A percentile compares a stretch with the other conserved stretches of the same genome.
These are phyloP conservation scores for Bubo bubo DNA, from an alignment of 2,113 vertebrate species.

Conservation along the genomic window DNA sequence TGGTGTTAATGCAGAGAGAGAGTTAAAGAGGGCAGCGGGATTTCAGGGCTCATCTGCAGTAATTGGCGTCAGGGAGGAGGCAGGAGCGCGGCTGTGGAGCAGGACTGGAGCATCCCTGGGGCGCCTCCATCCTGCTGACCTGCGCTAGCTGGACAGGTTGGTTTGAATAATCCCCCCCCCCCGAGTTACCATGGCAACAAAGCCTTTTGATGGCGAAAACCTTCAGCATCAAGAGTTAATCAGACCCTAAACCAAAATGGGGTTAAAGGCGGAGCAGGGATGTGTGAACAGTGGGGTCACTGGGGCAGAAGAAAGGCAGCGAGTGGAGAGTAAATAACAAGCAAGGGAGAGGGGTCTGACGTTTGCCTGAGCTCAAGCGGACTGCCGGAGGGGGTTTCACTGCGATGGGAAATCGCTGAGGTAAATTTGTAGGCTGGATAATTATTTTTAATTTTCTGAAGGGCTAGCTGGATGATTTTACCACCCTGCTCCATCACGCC, in stretches of 20 bases:
- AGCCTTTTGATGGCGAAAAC: slow-evolving; percentile 3
- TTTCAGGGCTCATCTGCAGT: not conserved
- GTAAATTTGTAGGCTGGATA: not conserved
- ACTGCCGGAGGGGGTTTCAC: not conserved
- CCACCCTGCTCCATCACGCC: not conserved
- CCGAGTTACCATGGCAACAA: slow-evolving; percentile 22
- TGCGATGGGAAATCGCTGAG: not conserved
- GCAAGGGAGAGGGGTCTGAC: not conserved
- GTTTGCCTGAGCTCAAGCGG: not conserved
- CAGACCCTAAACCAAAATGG: slow-evolving; percentile 18
- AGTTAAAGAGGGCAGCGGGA: not conserved
- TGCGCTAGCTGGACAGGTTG: not conserved
- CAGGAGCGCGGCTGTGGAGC: fast-evolving
- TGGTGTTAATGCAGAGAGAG: not conserved
- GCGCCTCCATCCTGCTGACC: slow-evolving; percentile 15
- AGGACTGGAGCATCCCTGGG: not conserved
- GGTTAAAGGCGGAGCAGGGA: slow-evolving; percentile 42
- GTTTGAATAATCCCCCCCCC: slow-evolving; percentile 11
- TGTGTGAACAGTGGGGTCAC: not conserved
- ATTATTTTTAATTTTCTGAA: not conserved
- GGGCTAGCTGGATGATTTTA: not conserved
- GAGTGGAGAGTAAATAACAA: slow-evolving; percentile 12
- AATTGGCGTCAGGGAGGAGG: not conserved
- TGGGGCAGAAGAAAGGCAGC: slow-evolving; percentile 9
- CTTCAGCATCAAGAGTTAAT: slow-evolving; percentile 40